These are phyloP conservation scores for Sinocyclocheilus grahami DNA, from an alignment of 2,113 vertebrate genomes.

Conservation along the genomic window DNA sequence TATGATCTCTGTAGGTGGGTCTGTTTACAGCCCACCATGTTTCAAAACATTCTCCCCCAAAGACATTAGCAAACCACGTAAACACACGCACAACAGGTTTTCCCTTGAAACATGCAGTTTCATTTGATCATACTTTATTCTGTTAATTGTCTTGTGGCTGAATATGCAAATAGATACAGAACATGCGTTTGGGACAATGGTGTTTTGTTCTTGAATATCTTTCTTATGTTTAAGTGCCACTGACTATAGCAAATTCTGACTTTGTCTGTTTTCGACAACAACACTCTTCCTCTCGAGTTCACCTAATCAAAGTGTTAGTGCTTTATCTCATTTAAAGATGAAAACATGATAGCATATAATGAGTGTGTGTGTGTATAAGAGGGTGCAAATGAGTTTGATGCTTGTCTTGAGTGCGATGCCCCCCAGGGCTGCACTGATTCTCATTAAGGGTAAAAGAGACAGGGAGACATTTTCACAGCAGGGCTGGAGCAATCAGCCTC, in stretches of 20 bases:
- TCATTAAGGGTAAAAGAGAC: constrained; percentile 49
- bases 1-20: constrained; percentile 22
- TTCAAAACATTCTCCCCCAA: constrained; percentile 8
- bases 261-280: not conserved
- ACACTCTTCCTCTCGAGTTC: constrained; percentile 29
- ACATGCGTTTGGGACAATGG: constrained; percentile 35
- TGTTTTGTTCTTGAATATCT: constrained; percentile 43
- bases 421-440: constrained; percentile 43
- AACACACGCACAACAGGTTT: not conserved
- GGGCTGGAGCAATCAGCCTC: constrained; percentile 46
- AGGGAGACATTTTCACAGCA: constrained; percentile 44
- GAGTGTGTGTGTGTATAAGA: not conserved
- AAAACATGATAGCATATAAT: not conserved
- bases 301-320: constrained; percentile 1
- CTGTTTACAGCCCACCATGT: constrained; percentile 29
- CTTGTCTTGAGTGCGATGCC: constrained; percentile 12
- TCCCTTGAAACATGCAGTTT: constrained; percentile 2
- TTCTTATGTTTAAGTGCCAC: constrained; percentile 34
- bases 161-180: constrained; percentile 46
- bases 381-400: constrained; percentile 20
- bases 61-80: constrained; percentile 35
- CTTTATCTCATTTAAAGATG: constrained; percentile 13
- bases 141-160: constrained; percentile 39
- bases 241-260: not conserved
- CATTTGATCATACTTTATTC: constrained; percentile 6